Evolutionary conservation across 2,888 invertebrate genomes (phyloP), one percentile per base, ranked within the genome.

Genomic region (Axea sp.): DNA sequence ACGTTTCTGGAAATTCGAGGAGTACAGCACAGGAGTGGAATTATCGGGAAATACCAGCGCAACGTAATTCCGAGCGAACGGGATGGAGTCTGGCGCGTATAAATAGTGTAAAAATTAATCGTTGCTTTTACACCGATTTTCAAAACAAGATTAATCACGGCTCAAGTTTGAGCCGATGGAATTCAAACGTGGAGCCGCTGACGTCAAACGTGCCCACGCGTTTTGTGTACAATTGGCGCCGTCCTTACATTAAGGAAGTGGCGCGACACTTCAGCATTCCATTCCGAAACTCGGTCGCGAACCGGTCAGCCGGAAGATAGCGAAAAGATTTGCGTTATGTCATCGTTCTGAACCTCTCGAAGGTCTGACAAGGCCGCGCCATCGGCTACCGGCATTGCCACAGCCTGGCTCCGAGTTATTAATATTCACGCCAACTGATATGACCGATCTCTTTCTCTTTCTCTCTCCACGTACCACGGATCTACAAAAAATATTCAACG

Each of bases 301-400:
- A 68, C 68, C 68, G 68, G 68, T 68, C 68, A 68, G 68, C 68
- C 43, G 68, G 59, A 68, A 59, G 68, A 59, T 55, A 30, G 26
- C 45, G 17, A 35, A 8, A 17, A 55, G 26, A 11, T 19, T 37
- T 14, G 51, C 49, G 59, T 68, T 68, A 68, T 68, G 68, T 68
- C 68, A 68, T 68, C 68, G 35, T 47, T 68, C 49, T 17, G 31
- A 15, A 17, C 26, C 33, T 15, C 53, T 47, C 45, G 22, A 43
- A 37, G 33, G 45, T 43, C 30, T 65, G 39, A 37, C 65, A 65
- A 65, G 65, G 55, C 43, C 65, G 65, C 47, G 55, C 39, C 6
- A 2, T 30, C 30, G 30, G 49, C 62, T 64, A 64, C 64, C 43
- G 64, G 64, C 64, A 17, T 43, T 64, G 33, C 62, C 31, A 30